These are phyloP conservation scores for Mechanitis mazaeus DNA, from an alignment of 2,888 invertebrate species.

Conservation along the genomic window DNA sequence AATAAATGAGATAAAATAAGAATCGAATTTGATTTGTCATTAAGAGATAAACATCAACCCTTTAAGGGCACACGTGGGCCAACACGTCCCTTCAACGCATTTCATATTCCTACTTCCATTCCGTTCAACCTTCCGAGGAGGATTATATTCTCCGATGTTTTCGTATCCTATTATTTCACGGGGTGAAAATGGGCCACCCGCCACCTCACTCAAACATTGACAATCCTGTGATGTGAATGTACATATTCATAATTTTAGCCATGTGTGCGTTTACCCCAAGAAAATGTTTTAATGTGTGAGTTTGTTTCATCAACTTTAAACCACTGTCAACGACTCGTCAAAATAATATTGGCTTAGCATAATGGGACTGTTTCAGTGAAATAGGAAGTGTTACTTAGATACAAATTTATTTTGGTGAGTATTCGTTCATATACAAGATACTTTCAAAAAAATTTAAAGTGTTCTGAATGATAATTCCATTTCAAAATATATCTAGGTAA, in stretches of 20 bases:
- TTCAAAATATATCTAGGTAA: constrained; percentile 7
- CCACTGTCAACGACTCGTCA: constrained; percentile 76
- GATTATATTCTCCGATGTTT: constrained; percentile 77
- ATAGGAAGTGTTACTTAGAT: constrained; percentile 22
- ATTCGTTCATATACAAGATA: background rate
- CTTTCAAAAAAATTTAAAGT: background rate
- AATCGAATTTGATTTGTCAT: constrained; percentile 62
- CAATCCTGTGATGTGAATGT: constrained; percentile 40
- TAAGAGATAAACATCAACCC: constrained; percentile 70
- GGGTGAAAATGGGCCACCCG: constrained; percentile 75
- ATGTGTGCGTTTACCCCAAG: constrained; percentile 44
- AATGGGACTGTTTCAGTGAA: constrained; percentile 46
- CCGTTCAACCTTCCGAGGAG: constrained; percentile 71
- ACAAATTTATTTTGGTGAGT: constrained; percentile 23
- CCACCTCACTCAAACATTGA: constrained; percentile 61
- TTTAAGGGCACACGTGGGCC: constrained; percentile 59
- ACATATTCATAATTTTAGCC: constrained; percentile 36
- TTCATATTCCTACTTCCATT: constrained; percentile 74
- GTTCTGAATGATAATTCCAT: background rate
- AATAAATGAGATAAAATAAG: constrained; percentile 40
- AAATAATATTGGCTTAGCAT: constrained; percentile 72
- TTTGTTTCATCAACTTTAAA: constrained; percentile 70
- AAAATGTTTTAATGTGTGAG: constrained; percentile 45
- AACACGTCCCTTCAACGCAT: constrained; percentile 67
- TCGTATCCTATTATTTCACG: constrained; percentile 76